These are phyloP conservation scores for Lepidocolaptes lacrymiger DNA, from an alignment of 2,797 vertebrate species.

Conservation along the genomic window DNA sequence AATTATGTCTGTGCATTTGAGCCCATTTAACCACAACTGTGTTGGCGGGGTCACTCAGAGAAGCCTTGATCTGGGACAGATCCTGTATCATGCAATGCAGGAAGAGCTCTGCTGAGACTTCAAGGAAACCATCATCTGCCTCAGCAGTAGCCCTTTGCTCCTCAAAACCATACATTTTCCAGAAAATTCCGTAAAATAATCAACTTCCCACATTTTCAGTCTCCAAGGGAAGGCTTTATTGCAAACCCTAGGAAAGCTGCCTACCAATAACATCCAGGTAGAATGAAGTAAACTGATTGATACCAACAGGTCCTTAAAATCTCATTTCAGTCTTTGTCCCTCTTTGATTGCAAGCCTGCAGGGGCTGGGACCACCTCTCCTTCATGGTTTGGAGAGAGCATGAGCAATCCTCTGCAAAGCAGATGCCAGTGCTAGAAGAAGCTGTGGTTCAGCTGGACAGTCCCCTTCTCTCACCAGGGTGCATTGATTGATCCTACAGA, in stretches of 20 bases:
- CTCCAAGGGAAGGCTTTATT: neutral
- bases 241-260: neutral
- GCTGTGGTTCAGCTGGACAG: neutral
- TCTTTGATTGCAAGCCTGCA: neutral
- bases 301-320: neutral
- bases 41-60: neutral
- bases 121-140: neutral
- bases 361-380: neutral
- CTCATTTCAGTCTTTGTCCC: neutral
- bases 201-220: neutral
- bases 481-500: rapidly evolving
- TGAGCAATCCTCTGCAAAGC: neutral
- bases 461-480: neutral
- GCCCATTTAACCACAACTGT: neutral
- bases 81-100: neutral
- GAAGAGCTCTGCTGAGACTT: neutral
- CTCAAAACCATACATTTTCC: neutral
- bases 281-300: neutral
- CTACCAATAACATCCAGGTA: neutral
- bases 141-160: neutral
- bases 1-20: neutral
- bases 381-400: neutral
- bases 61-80: neutral
- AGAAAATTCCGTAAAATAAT: neutral
- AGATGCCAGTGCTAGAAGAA: neutral